Conservation (phyloP, 2,888 invertebrate species). For the Charanyca ferruginea region DNA sequence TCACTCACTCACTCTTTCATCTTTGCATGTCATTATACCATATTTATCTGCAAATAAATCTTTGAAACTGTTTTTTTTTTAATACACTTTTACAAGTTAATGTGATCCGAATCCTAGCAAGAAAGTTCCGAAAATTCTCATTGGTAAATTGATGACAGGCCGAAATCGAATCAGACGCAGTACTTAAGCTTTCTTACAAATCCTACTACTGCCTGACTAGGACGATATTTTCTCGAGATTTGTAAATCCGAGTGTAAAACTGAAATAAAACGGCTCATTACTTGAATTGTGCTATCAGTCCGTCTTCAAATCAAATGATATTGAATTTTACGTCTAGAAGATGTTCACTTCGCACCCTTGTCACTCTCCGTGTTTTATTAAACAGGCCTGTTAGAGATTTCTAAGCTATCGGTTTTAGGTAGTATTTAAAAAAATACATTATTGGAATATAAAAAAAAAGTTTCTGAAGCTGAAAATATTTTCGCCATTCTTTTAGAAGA, state of each 20-base stretch:
- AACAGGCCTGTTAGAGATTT: not conserved
- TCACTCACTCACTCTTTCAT: too few relatives aligned
- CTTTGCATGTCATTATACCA: too few relatives aligned
- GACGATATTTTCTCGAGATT: not conserved
- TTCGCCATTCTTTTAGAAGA: too few relatives aligned
- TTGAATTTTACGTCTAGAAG: slow-evolving; percentile 2
- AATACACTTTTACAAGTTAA: too few relatives aligned
- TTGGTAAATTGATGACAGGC: not conserved
- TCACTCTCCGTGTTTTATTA: slow-evolving; percentile 9
- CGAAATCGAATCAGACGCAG: not conserved
- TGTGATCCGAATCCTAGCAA: not conserved
- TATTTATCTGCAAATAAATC: too few relatives aligned
- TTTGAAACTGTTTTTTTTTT: too few relatives aligned
- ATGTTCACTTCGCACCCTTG: slow-evolving; percentile 14
- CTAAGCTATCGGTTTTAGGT: not conserved
- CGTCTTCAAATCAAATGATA: slow-evolving; percentile 10
- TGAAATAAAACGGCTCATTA: slow-evolving; percentile 10
- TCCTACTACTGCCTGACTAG: not conserved
- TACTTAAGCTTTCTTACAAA: not conserved
- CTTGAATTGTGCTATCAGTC: slow-evolving; percentile 7
- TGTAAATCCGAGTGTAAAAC: not conserved
- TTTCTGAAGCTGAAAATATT: too few relatives aligned
- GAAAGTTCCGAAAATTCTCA: not conserved
- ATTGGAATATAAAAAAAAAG: too few relatives aligned
- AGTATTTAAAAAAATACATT: not conserved